Conservation (phyloP, 2,797 vertebrate species). For the Astyanax mexicanus region DNA sequence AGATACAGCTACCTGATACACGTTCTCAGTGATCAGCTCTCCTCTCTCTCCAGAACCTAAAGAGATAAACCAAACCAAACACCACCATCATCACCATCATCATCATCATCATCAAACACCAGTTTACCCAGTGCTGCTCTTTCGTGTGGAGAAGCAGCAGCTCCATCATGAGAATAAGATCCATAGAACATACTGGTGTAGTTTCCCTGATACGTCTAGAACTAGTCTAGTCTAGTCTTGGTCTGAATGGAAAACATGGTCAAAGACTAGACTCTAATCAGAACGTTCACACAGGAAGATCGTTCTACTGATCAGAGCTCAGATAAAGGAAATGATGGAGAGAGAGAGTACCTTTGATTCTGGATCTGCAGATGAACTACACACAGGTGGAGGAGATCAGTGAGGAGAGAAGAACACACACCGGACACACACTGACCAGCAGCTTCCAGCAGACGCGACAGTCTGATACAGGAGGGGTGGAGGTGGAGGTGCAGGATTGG, state of each 20-base stretch:
- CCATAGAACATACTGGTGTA: no score
- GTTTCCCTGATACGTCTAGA: no score
- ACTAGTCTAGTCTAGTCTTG: no score
- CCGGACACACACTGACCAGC: constrained; percentile 34
- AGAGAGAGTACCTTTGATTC: not conserved
- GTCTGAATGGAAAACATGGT: no score
- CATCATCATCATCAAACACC: no score
- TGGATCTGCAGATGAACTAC: constrained; percentile 20
- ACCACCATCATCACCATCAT: no score
- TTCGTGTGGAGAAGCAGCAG: no score
- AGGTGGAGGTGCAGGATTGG: not conserved
- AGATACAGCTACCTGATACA: not conserved
- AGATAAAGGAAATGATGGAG: no score
- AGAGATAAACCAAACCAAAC: not conserved
- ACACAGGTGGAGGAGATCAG: constrained; percentile 12
- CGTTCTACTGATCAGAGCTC: not conserved
- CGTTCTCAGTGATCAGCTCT: not conserved
- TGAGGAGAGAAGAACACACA: constrained; percentile 37
- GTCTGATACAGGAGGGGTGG: not conserved
- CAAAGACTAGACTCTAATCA: no score
- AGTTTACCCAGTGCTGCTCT: not conserved
- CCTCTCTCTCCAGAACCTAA: not conserved
- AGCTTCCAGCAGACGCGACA: constrained; percentile 9
- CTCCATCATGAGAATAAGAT: not conserved
- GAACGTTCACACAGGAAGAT: not conserved